Evolutionary conservation across 2,113 vertebrate species (phyloP).

Genomic region (Herpailurus yagouaroundi): DNA sequence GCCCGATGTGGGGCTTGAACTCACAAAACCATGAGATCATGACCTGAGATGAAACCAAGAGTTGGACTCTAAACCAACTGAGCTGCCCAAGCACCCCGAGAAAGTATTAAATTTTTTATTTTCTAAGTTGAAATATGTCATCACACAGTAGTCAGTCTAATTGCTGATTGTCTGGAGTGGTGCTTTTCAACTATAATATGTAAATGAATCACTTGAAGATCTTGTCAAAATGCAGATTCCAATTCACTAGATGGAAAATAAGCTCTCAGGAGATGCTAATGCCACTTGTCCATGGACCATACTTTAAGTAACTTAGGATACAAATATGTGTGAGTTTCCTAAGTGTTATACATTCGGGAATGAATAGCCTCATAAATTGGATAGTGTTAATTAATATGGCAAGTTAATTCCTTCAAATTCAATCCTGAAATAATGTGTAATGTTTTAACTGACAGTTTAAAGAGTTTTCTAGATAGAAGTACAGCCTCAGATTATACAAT

Average conservation of each 20-base stretch:
- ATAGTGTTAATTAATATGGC: not conserved
- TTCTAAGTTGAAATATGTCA: not conserved
- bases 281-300: not conserved
- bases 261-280: not conserved
- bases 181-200: not conserved
- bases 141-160: not conserved
- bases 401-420: not conserved
- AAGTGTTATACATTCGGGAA: not conserved
- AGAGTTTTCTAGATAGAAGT: not conserved
- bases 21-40: no score
- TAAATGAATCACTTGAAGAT: not conserved
- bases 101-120: not conserved
- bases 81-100: no score
- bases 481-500: not conserved
- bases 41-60: no score
- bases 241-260: not conserved
- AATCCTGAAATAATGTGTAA: not conserved
- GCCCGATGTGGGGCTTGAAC: no score
- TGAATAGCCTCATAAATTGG: not conserved
- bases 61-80: no score
- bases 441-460: not conserved
- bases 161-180: not conserved
- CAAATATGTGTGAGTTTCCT: not conserved
- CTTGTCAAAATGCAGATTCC: not conserved
- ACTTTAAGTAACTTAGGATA: not conserved